Evolutionary conservation across 2,888 invertebrate genomes (phyloP).

Genomic region (Limenitis camilla): DNA sequence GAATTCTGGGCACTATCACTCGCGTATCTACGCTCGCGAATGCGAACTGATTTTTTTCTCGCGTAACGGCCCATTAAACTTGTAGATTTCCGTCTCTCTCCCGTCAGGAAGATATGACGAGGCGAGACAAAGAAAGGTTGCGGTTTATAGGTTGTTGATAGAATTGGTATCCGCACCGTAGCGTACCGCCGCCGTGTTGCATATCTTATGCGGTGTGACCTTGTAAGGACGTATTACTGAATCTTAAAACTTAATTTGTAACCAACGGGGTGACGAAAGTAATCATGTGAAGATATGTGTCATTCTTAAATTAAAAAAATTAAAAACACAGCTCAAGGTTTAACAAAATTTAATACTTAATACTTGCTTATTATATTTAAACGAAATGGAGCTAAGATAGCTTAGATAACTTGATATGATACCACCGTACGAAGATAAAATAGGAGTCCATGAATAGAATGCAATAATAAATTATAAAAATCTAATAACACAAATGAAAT

Average conservation of each 20-base stretch:
- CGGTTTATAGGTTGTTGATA: conserved; percentile 75
- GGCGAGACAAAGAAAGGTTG: conserved; percentile 75
- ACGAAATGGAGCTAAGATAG: too few relatives aligned
- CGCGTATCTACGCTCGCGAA: conserved; percentile 73
- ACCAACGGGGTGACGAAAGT: too few relatives aligned
- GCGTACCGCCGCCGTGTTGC: conserved; percentile 70
- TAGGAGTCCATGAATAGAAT: too few relatives aligned
- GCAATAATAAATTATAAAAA: too few relatives aligned
- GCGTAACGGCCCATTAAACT: conserved; percentile 75
- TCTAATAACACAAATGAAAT: not conserved
- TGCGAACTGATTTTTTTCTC: conserved; percentile 75
- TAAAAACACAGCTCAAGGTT: too few relatives aligned
- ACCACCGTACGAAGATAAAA: too few relatives aligned
- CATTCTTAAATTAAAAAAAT: too few relatives aligned
- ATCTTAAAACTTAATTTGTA: too few relatives aligned
- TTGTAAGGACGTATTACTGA: conserved; percentile 41
- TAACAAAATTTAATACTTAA: too few relatives aligned
- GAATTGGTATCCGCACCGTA: conserved; percentile 74
- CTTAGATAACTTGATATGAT: too few relatives aligned
- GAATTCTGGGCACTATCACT: conserved; percentile 63
- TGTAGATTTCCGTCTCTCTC: conserved; percentile 73
- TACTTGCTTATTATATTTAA: too few relatives aligned
- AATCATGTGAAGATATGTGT: too few relatives aligned
- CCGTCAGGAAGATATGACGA: conserved; percentile 53
- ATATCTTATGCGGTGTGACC: conserved; percentile 62